Evolutionary conservation across 2,888 invertebrate genomes (phyloP), one percentile per base, ranked within the genome.

Genomic region (Macrophya annulata): DNA sequence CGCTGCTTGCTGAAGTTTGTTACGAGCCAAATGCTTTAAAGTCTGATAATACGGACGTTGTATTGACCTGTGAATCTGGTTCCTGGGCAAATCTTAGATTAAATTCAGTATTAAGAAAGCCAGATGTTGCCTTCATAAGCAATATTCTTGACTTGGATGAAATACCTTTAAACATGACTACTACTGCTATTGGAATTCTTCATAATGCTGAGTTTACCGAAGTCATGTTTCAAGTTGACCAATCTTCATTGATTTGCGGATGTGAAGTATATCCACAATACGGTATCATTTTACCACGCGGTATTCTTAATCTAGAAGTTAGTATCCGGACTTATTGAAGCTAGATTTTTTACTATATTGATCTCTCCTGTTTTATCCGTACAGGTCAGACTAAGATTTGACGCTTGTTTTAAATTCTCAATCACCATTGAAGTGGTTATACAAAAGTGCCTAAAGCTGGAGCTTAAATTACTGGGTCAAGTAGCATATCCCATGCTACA

Each of bases 1-100:
- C 94, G 48, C 92, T 96, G 72, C 91, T 92, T 17, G 94, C 95
- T 88, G 92, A 94, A 85, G 92, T 95, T 0, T 85, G 86, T 40
- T 90, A 90, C 85, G 87, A 74, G 91, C 90, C 92, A 0, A 87
- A 90, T 85, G 86, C 89, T 0, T 84, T 86, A 0, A 90, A 87
- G 37, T 86, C 89, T 4, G 88, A 89, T 37, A 86, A 86, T 9
- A 89, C 89, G 3, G 93, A 94, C 83, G 88, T 92, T 10, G 88
- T 89, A 4, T 85, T 94, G 48, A 87, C 87, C 5, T 92, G 93
- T 0, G 93, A 93, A 86, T 91, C 91, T 62, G 92, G 92, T 0
- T 88, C 77, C 25, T 86, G 88, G 21, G 88, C 89, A n/a, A 90
- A 90, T 48, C 86, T 91, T 25, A 89, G 86, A 59, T 85, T 91